These are phyloP conservation scores for Eurystomus glaucurus DNA, from an alignment of 2,797 vertebrate species.

Conservation along the genomic window DNA sequence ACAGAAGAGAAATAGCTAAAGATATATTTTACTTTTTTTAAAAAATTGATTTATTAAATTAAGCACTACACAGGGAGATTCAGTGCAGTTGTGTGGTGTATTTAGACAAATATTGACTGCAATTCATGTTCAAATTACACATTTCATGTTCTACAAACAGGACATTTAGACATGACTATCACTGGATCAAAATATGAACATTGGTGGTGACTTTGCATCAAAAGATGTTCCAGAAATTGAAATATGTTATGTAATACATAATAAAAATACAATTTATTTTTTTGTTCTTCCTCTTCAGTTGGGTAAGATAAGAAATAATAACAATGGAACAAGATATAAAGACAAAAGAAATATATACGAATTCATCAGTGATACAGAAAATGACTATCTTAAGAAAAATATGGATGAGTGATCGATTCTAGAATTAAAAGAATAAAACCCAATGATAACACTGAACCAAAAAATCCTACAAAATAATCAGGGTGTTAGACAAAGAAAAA, in stretches of 20 bases:
- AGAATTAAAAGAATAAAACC: background rate
- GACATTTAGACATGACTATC: accelerated
- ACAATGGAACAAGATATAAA: background rate
- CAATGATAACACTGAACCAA: background rate
- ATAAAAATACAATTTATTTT: background rate
- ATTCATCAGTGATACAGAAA: background rate
- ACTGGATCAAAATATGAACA: background rate
- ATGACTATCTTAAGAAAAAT: background rate
- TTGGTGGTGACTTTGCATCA: background rate
- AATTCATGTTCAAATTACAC: background rate
- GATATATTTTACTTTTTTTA: background rate
- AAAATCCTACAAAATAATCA: background rate
- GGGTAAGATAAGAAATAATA: background rate
- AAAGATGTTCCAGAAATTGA: background rate
- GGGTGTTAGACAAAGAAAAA: background rate
- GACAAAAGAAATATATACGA: background rate
- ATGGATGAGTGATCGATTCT: background rate
- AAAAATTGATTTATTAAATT: background rate
- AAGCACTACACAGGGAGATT: background rate
- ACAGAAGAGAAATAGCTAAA: background rate
- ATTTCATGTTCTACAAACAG: background rate
- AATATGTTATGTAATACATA: background rate
- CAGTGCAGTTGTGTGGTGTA: background rate
- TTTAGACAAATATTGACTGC: background rate
- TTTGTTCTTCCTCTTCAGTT: background rate